Percentiles rank a stretch among this genome's conserved stretches.
These are phyloP conservation scores for Melieria omissa DNA, from an alignment of 2,888 invertebrate species.

Conservation along the genomic window DNA sequence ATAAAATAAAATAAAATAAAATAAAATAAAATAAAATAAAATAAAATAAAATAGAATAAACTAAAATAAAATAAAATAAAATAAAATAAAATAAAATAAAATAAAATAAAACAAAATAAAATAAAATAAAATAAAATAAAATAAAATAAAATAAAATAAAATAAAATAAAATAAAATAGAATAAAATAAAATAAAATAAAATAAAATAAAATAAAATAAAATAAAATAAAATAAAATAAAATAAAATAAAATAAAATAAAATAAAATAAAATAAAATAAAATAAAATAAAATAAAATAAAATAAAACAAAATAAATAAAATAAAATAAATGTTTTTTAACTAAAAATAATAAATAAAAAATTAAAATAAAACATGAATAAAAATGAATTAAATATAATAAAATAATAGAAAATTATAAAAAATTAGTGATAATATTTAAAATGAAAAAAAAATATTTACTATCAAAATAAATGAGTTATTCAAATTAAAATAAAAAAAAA, in stretches of 20 bases:
- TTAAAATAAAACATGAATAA: not conserved
- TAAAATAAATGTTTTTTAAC: not conserved
- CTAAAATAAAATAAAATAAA: too few species aligned
- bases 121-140: constrained; percentile 3
- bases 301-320: not conserved
- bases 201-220: constrained; percentile 4
- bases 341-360: constrained; percentile 7
- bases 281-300: not conserved
- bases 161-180: constrained; percentile 2
- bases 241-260: constrained; percentile 9
- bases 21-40: not conserved
- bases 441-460: not conserved
- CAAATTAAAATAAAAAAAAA: not conserved
- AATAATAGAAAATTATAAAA: not conserved
- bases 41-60: not conserved
- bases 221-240: not conserved
- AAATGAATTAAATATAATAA: not conserved
- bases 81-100: not conserved
- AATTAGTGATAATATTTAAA: not conserved
- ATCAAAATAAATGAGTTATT: not conserved
- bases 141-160: constrained; percentile 7
- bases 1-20: not conserved
- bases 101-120: constrained; percentile 1
- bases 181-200: not conserved
- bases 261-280: constrained; percentile 3